A percentile compares a stretch with the other conserved stretches of the same genome.
Evolutionary conservation across 2,888 invertebrate species (phyloP).

Genomic region (Andricus curvator): DNA sequence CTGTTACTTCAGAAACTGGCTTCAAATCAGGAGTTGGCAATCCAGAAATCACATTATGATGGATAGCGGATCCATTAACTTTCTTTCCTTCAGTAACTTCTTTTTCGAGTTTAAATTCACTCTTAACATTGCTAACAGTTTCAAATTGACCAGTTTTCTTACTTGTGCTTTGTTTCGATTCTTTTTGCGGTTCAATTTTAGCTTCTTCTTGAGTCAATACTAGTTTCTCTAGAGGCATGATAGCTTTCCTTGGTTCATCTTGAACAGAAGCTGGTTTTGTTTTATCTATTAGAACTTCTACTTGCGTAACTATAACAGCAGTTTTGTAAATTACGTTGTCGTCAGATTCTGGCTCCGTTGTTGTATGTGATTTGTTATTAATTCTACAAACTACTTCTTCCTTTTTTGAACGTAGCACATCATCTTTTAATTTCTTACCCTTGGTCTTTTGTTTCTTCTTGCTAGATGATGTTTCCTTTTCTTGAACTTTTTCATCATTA

Average conservation of each 20-base stretch:
- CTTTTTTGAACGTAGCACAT: conserved; percentile 35
- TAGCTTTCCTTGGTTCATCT: conserved; percentile 9
- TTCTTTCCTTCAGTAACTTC: background rate
- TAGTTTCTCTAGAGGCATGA: background rate
- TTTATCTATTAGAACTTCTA: conserved; percentile 11
- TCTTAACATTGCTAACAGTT: conserved; percentile 43
- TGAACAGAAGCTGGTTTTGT: background rate
- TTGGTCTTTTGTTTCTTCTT: conserved; percentile 15
- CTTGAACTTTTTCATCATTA: conserved; percentile 22
- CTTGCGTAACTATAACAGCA: conserved; percentile 10
- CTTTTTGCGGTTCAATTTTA: conserved; percentile 73
- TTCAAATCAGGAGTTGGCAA: background rate
- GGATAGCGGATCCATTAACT: background rate
- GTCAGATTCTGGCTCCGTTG: background rate
- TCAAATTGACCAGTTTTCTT: conserved; percentile 63
- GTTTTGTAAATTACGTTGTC: conserved; percentile 19
- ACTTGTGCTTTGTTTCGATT: conserved; percentile 68
- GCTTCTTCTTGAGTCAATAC: background rate
- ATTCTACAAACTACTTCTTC: conserved; percentile 22
- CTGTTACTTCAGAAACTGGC: background rate
- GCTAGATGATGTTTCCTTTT: conserved; percentile 6
- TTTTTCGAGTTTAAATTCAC: background rate
- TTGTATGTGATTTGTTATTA: background rate
- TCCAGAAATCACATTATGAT: background rate
- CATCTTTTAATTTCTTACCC: conserved; percentile 13